Base-by-base conservation (phyloP, 2,888 invertebrate genomes). In the Leptura quadrifasciata region DNA sequence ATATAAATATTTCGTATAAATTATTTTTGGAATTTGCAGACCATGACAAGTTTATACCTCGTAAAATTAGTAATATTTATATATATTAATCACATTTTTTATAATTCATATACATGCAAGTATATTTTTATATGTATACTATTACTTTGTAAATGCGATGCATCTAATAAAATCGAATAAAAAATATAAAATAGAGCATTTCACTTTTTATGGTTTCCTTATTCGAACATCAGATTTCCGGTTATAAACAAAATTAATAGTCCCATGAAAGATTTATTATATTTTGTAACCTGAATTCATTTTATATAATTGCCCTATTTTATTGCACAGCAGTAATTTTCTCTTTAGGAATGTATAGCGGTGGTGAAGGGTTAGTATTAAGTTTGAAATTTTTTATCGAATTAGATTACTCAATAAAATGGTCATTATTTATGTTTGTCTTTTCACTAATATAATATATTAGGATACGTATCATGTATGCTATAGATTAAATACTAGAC, bases 161-260 rank as follows among this genome's bases (percentile, higher is more conserved):
- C 47, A 47, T 47, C 47, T n/a, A 57, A 31, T 24, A 55, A 55
- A 55, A 54, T 17, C 27, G 35, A 57, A 18, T 31, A 55, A 55
- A 68, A 68, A 68, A 31, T 68, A n/a, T 31, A 31, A 68, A 12
- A 54, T 31, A 18, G 31, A 68, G 18, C 55, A 57, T 55, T 55
- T 18, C 68, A 57, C 68, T 57, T 68, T 68, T 55, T 68, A 31
- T 55, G 57, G 27, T 57, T 68, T 68, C 31, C 55, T 68, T 27
- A 55, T 68, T 35, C 27, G n/a, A 54, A 55, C 35, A 20, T 61
- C 0, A 55, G 17, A 55, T 57, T 57, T 68, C 68, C 68, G 68
- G 68, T 27, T 54, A 17, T 68, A 57, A 31, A 27, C 55, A 17
- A 68, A 68, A 68, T 68, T 61, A 61, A 61, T 61, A 61, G 31